Conservation (phyloP, 1,140 invertebrate species). For the Tetramorium parvispinum region DNA sequence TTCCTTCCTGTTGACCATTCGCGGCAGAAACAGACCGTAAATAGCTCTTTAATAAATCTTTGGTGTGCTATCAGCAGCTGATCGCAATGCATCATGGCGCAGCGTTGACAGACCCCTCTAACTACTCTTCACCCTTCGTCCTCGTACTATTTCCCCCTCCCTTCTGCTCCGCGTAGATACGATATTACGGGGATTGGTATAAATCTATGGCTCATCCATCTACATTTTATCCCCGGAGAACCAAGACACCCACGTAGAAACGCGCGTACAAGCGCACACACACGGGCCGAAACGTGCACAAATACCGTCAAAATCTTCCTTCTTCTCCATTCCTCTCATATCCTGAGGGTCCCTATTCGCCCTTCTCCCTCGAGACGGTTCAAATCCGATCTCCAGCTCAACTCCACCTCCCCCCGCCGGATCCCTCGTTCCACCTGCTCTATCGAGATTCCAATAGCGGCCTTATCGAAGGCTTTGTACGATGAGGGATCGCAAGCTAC, state of each 20-base stretch:
- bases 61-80: slow-evolving; percentile 80
- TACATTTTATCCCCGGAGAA: slow-evolving; percentile 81
- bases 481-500: slow-evolving; percentile 81
- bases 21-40: slow-evolving; percentile 57
- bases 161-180: slow-evolving; percentile 72
- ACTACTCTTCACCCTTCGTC: slow-evolving; percentile 74
- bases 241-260: slow-evolving; percentile 61
- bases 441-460: slow-evolving; percentile 84
- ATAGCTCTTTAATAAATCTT: slow-evolving; percentile 81
- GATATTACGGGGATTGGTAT: slow-evolving; percentile 82
- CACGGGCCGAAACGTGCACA: slow-evolving; percentile 32
- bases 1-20: slow-evolving; percentile 40
- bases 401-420: slow-evolving; percentile 4
- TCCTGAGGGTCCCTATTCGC: slow-evolving; percentile 55
- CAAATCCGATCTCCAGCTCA: slow-evolving; percentile 80
- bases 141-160: slow-evolving; percentile 62
- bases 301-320: slow-evolving; percentile 57
- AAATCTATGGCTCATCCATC: slow-evolving; percentile 84
- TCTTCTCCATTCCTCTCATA: slow-evolving; percentile 58
- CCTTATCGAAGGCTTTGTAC: slow-evolving; percentile 83
- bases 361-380: slow-evolving; percentile 76
- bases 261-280: slow-evolving; percentile 22
- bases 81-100: slow-evolving; percentile 81
- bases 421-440: slow-evolving; percentile 58
- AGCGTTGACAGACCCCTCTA: slow-evolving; percentile 81